A percentile compares a stretch with the other conserved stretches of the same genome.
These are phyloP conservation scores for Loris lydekkerianus DNA, from an alignment of 2,797 vertebrate genomes.

Conservation along the genomic window DNA sequence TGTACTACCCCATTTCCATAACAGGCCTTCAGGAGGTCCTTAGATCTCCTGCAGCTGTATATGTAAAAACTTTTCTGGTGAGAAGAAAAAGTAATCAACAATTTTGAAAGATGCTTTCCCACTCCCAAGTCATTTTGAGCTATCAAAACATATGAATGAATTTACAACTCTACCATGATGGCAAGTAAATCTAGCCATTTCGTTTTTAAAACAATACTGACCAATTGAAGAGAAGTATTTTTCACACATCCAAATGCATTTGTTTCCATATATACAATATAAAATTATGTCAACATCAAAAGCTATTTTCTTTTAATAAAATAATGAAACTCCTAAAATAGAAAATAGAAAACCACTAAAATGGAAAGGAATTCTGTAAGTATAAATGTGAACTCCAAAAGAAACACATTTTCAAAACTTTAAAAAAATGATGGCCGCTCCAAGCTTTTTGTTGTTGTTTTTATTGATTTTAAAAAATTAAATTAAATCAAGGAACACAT, in stretches of 20 bases:
- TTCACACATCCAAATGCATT: constrained; percentile 11
- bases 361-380: constrained; percentile 38
- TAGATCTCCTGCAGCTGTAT: neutral
- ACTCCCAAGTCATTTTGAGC: neutral
- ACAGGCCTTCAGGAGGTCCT: neutral
- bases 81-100: neutral
- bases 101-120: constrained; percentile 41
- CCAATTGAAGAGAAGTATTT: constrained; percentile 44
- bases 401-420: constrained; percentile 62
- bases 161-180: neutral
- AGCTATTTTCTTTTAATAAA: constrained; percentile 55
- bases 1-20: neutral
- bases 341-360: constrained; percentile 58
- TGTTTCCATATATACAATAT: constrained; percentile 57
- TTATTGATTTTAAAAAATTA: constrained; percentile 66
- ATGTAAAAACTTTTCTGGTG: neutral
- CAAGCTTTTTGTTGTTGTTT: constrained; percentile 61
- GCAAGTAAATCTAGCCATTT: neutral
- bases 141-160: neutral
- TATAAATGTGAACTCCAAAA: constrained; percentile 57
- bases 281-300: constrained; percentile 50
- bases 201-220: constrained; percentile 18
- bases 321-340: constrained; percentile 57
- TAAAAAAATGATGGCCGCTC: constrained; percentile 11
- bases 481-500: constrained; percentile 75